Evolutionary conservation across 2,888 invertebrate species (phyloP), one percentile per base, ranked within the genome.

Genomic region (Oxyteleia sp.): DNA sequence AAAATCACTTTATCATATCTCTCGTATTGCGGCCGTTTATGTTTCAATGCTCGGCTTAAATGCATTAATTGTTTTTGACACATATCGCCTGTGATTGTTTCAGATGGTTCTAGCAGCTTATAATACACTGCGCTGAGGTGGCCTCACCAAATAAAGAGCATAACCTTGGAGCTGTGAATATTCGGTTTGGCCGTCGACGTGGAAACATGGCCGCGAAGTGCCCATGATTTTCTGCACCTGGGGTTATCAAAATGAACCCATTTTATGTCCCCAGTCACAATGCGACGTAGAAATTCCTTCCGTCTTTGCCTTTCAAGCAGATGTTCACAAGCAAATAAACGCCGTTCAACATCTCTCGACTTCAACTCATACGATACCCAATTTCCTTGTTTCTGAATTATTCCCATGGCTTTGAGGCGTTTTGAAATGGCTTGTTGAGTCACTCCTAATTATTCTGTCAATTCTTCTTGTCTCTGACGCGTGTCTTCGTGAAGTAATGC

Each of bases 41-140:
- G 61, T 47, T 61, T 59, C 32, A 61, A 49, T 61, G 61, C 61
- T 61, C 32, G 29, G 59, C 57, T 82, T 74, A 82, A 74, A 53
- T 38, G 45, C 74, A 72, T 82, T 18, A 81, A 81, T 82, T 82
- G 78, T 18, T 2, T 49, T 64, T 75, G 45, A 75, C 76, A 81
- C 8, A 23, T 47, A 35, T 51, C 75, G 10, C 47, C 76, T 20
- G 76, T 82, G 59, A 81, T 82, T 26, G 69, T 82, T 68, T 82
- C 49, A 32, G n/a, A 16, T 43, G 59, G 23, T 41, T 59, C 81
- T 32, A 81, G 26, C 32, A 82, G 43, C 49, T 82, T 79, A 63
- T 82, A 82, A 63, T 82, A 81, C 16, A 71, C n/a, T 26, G 4
- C 32, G 10, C 32, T 8, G 32, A 32, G 32, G 1, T 32, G 32